Evolutionary conservation across 2,888 invertebrate species (phyloP).

Genomic region (Galeopsomyia nigrocyanea): DNA sequence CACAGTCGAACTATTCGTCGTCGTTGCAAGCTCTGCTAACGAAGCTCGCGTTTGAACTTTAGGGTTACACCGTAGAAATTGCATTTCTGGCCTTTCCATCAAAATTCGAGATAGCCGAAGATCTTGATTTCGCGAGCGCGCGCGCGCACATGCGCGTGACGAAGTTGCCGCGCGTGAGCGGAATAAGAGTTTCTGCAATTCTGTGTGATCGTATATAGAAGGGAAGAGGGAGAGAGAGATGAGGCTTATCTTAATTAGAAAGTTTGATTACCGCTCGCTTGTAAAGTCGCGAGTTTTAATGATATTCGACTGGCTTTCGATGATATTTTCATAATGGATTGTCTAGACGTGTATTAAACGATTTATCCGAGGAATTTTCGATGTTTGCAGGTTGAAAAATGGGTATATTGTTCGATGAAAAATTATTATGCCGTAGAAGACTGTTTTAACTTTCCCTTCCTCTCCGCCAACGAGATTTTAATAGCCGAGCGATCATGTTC

Average conservation of each 20-base stretch:
- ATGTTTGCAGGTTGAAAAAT: no score
- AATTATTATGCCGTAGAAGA: no score
- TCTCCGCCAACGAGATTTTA: no score
- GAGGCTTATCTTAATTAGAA: slow-evolving; percentile 11
- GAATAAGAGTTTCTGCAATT: slow-evolving; percentile 24
- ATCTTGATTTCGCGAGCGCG: slow-evolving; percentile 52
- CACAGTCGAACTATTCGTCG: no score
- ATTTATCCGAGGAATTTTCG: no score
- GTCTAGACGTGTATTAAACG: no score
- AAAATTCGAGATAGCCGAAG: slow-evolving; percentile 33
- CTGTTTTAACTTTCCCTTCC: no score
- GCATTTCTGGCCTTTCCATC: slow-evolving; percentile 44
- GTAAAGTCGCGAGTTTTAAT: background rate
- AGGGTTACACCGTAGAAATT: slow-evolving; percentile 45
- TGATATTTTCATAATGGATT: no score
- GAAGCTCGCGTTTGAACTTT: slow-evolving; percentile 45
- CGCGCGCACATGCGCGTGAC: slow-evolving; percentile 51
- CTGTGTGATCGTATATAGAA: no score
- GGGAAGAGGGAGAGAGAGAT: background rate
- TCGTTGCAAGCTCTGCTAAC: slow-evolving; percentile 12
- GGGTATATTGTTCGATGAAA: no score
- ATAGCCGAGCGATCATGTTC: no score
- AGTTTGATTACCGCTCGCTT: background rate
- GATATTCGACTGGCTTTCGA: no score
- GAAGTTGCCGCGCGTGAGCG: slow-evolving; percentile 43